These are phyloP conservation scores for Aphidoletes aphidimyza DNA, from an alignment of 2,888 invertebrate species.

Conservation along the genomic window DNA sequence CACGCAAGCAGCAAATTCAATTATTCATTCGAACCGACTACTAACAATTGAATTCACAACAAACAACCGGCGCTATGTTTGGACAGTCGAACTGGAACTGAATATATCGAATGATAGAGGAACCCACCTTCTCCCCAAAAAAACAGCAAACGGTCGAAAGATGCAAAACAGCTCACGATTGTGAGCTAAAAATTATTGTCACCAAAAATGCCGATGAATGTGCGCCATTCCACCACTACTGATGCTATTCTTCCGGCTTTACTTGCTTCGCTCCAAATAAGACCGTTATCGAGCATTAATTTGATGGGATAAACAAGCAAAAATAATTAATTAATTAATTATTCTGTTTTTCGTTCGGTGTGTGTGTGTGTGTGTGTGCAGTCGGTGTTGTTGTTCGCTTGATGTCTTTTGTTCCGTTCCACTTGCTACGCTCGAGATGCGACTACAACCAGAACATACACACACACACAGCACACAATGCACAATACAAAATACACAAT, in stretches of 20 bases:
- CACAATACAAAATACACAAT: too few relatives aligned
- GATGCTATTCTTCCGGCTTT: neutral
- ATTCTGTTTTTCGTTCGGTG: conserved; percentile 20
- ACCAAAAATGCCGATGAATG: neutral
- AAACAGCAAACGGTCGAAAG: neutral
- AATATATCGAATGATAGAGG: neutral
- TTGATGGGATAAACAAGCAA: conserved; percentile 47
- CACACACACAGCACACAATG: too few relatives aligned
- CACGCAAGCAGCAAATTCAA: conserved; percentile 53
- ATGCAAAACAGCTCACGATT: neutral
- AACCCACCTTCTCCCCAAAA: too few relatives aligned
- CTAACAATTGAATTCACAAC: conserved; percentile 54
- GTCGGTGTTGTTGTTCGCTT: neutral
- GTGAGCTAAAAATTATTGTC: neutral
- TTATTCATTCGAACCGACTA: conserved; percentile 52
- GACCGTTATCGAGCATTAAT: conserved; percentile 40
- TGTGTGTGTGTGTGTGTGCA: neutral
- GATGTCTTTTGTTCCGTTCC: neutral
- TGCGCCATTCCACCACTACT: neutral
- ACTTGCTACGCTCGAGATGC: neutral
- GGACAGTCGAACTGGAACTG: neutral
- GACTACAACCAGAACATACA: too few relatives aligned
- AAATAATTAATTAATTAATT: conserved; percentile 53
- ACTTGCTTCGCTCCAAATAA: neutral
- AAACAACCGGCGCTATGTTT: conserved; percentile 23